A percentile compares a stretch with the other conserved stretches of the same genome.
Conservation (phyloP, 1,140 invertebrate species). For the Drosophila ironensis region DNA sequence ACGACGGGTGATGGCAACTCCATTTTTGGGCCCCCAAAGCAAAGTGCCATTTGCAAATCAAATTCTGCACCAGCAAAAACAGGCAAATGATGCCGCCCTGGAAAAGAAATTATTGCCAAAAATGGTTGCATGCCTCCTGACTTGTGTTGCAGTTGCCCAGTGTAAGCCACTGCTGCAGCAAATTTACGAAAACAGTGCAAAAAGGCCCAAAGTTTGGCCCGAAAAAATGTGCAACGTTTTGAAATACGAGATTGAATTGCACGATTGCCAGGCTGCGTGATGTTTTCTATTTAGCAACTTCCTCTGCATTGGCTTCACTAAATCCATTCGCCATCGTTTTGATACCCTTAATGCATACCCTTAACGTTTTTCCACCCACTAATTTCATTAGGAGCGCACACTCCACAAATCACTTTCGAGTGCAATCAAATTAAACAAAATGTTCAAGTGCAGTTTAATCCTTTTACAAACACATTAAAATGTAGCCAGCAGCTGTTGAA, state of each 20-base stretch:
- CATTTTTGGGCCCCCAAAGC: neutral
- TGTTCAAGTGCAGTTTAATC: slow-evolving; percentile 46
- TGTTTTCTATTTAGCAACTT: too few relatives aligned
- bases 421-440: slow-evolving; percentile 29
- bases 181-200: too few relatives aligned
- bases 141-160: slow-evolving; percentile 13
- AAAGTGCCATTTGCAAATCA: slow-evolving; percentile 38
- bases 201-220: too few relatives aligned
- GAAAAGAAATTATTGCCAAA: slow-evolving; percentile 6
- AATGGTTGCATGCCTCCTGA: slow-evolving; percentile 18
- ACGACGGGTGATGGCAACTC: neutral
- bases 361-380: neutral
- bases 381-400: neutral
- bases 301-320: too few relatives aligned
- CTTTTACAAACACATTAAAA: slow-evolving; percentile 55
- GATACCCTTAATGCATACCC: neutral
- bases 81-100: slow-evolving; percentile 4
- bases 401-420: slow-evolving; percentile 18
- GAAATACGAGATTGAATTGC: too few relatives aligned
- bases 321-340: too few relatives aligned
- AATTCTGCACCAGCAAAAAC: slow-evolving; percentile 25
- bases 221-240: too few relatives aligned
- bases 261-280: too few relatives aligned
- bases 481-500: slow-evolving; percentile 41
- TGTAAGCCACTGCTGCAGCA: slow-evolving; percentile 10